A percentile compares a stretch with the other conserved stretches of the same genome.
Evolutionary conservation across 2,888 invertebrate species (phyloP).

Genomic region (Theretra japonica): DNA sequence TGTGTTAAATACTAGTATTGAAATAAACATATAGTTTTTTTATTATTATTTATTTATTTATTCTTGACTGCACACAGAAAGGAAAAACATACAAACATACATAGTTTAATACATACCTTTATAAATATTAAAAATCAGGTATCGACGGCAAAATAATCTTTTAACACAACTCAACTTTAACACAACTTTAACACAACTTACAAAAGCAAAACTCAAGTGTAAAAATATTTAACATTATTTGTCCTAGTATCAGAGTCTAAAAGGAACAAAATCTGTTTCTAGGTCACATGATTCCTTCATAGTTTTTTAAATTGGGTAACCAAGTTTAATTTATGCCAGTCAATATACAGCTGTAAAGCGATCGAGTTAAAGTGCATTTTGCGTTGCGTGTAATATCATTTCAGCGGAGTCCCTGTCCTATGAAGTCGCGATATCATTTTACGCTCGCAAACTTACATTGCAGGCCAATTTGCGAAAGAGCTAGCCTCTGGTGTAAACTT

Average conservation of each 20-base stretch:
- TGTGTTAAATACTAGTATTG: neutral
- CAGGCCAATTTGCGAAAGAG: slow-evolving; percentile 62
- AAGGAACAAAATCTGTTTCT: slow-evolving; percentile 24
- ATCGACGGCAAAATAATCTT: neutral
- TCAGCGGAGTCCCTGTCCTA: slow-evolving; percentile 24
- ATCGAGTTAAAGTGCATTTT: neutral
- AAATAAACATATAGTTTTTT: neutral
- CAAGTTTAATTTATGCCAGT: neutral
- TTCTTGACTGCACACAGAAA: too few species aligned
- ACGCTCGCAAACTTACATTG: slow-evolving; percentile 27
- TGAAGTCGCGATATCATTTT: slow-evolving; percentile 33
- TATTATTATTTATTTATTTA: too few species aligned
- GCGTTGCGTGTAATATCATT: neutral
- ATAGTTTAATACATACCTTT: neutral
- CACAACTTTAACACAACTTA: too few species aligned
- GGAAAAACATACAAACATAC: too few species aligned
- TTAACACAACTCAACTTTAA: neutral
- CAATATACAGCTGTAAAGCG: neutral
- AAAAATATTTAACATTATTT: slow-evolving; percentile 14
- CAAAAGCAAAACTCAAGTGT: too few species aligned
- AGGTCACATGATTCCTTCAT: slow-evolving; percentile 25
- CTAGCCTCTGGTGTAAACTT: slow-evolving; percentile 52
- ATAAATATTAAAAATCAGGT: neutral
- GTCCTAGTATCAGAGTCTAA: slow-evolving; percentile 11
- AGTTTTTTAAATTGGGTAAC: slow-evolving; percentile 27